Conservation (phyloP, 2,888 invertebrate genomes). For the Cataglyphis livida region DNA sequence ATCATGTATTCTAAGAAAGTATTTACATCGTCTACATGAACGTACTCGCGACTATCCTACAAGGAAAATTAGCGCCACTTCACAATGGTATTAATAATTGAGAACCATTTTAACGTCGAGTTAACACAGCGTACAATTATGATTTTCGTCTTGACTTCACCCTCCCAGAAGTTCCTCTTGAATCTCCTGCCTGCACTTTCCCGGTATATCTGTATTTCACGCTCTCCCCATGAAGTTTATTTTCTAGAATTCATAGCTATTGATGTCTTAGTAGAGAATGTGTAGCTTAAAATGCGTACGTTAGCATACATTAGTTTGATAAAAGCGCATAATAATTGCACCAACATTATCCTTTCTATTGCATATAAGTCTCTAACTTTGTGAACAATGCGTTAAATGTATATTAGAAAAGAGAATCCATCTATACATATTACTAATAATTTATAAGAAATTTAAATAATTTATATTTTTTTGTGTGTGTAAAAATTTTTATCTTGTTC, state of each 20-base stretch:
- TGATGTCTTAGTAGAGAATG: constrained; percentile 36
- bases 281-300: constrained; percentile 40
- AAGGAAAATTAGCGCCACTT: constrained; percentile 42
- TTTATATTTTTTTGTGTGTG: not conserved
- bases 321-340: constrained; percentile 41
- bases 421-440: not conserved
- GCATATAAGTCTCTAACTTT: constrained; percentile 6
- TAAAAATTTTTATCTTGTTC: not conserved
- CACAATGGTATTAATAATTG: constrained; percentile 53
- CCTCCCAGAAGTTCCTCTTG: constrained; percentile 42
- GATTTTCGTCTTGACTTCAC: constrained; percentile 58
- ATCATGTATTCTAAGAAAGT: constrained; percentile 39
- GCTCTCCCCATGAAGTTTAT: constrained; percentile 36
- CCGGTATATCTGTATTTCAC: constrained; percentile 30
- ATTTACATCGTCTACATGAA: constrained; percentile 34
- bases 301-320: not conserved
- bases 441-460: not conserved
- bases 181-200: not conserved
- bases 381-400: constrained; percentile 1
- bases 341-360: constrained; percentile 23
- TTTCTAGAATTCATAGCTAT: constrained; percentile 43
- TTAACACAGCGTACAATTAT: constrained; percentile 54
- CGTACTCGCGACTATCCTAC: constrained; percentile 28
- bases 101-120: constrained; percentile 57
- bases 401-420: not conserved